phyloP scores from a whole-genome alignment of 2,797 vertebrate genomes.

The Lepilemur ruficaudatus region DNA sequence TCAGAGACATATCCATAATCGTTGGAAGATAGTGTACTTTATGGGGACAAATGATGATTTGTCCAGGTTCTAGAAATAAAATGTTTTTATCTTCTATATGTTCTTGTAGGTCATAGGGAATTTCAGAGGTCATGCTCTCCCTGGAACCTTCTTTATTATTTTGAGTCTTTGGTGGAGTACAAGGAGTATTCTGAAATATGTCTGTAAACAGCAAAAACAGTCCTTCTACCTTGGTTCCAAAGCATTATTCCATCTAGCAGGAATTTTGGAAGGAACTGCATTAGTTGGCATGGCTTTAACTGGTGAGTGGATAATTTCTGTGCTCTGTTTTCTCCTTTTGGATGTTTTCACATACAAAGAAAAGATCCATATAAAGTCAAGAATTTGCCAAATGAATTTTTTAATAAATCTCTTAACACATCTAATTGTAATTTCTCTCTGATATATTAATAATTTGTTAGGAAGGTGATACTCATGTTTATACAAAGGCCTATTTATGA shows the following conservation, averaged over 20 bases:
- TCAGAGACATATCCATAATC: neutral
- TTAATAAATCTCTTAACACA: neutral
- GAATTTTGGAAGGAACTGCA: constrained; percentile 90
- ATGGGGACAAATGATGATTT: neutral
- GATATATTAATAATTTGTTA: neutral
- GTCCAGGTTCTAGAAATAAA: constrained; percentile 8
- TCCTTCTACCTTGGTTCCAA: constrained; percentile 88
- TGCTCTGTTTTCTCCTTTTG: neutral
- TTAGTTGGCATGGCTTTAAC: constrained; percentile 88
- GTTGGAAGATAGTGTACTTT: neutral
- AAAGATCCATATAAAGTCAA: neutral
- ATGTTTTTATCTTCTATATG: constrained; percentile 54
- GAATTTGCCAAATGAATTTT: neutral
- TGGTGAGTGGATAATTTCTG: constrained; percentile 84
- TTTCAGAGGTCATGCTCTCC: constrained; percentile 94
- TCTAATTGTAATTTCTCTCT: neutral
- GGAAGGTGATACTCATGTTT: neutral
- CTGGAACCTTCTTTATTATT: constrained; percentile 92
- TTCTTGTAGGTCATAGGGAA: constrained; percentile 87
- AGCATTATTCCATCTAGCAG: constrained; percentile 89
- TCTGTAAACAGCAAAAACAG: constrained; percentile 90
- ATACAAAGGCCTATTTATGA: neutral
- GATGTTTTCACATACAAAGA: neutral
- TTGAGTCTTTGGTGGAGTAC: constrained; percentile 93
- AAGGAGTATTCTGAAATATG: constrained; percentile 90